These are phyloP conservation scores for fruit fly (Drosophila melanogaster) DNA, from an alignment of 1,140 invertebrate genomes.

Conservation along the genomic window DNA sequence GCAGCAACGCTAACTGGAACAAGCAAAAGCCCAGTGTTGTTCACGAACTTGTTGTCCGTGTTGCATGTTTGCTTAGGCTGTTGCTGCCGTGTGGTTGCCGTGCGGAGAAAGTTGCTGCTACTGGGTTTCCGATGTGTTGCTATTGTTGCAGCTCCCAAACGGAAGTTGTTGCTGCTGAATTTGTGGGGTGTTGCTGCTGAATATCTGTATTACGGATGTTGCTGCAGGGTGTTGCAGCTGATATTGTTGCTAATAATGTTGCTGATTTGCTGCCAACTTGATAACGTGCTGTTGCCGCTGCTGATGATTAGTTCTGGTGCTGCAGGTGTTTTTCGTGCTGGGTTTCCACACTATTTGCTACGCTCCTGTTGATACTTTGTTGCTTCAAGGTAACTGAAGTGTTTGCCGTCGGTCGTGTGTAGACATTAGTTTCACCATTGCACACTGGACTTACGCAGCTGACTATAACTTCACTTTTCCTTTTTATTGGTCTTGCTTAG, in stretches of 20 bases:
- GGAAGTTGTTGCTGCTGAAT: not conserved
- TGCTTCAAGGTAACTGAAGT: not conserved
- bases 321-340: too few species aligned
- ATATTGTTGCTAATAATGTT: not conserved
- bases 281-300: not conserved
- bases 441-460: too few species aligned
- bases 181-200: not conserved
- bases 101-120: constrained; percentile 2
- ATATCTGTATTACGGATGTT: not conserved
- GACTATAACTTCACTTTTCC: too few species aligned
- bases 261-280: not conserved
- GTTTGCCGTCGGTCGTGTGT: not conserved
- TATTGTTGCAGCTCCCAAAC: constrained; percentile 1
- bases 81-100: constrained; percentile 25
- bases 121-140: not conserved
- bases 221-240: not conserved
- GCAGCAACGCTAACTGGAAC: constrained; percentile 8
- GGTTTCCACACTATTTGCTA: too few species aligned
- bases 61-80: constrained; percentile 67
- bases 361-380: not conserved
- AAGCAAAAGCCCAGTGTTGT: constrained; percentile 30
- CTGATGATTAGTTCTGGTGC: not conserved
- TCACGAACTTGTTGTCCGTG: constrained; percentile 64
- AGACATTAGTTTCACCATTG: too few species aligned
- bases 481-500: too few species aligned